phyloP scores from a whole-genome alignment of 1,140 invertebrate genomes.

The Brachionus calyciflorus region DNA sequence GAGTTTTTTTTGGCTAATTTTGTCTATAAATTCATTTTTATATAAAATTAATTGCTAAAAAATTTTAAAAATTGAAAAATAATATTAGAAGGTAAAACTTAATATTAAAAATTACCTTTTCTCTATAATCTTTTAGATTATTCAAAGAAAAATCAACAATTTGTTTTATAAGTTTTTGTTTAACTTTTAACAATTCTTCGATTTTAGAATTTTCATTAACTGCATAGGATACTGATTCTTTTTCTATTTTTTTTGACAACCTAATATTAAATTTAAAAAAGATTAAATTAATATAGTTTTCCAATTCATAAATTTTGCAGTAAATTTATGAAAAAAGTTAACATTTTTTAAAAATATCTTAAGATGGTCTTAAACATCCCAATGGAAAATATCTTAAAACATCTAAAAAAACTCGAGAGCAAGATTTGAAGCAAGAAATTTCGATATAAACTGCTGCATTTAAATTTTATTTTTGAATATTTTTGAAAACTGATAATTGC shows the following conservation, averaged over 20 bases:
- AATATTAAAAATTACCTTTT: conserved; percentile 29
- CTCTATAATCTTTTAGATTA: conserved; percentile 6
- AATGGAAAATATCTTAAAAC: no score
- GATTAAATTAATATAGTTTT: neutral
- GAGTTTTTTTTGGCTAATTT: neutral
- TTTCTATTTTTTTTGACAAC: conserved; percentile 34
- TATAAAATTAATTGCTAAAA: neutral
- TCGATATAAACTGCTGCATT: no score
- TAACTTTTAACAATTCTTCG: conserved; percentile 4
- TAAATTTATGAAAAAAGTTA: no score
- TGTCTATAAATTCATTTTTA: conserved; percentile 5
- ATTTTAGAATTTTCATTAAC: conserved; percentile 26
- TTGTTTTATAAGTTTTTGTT: conserved; percentile 27
- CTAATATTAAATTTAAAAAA: neutral
- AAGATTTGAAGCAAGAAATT: no score
- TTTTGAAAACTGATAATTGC: no score
- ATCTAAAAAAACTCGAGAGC: no score
- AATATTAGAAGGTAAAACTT: no score
- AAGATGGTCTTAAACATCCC: no score
- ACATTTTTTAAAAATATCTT: no score
- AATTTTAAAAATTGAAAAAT: neutral
- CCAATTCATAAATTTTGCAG: no score
- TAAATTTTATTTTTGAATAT: no score
- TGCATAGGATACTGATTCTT: conserved; percentile 28
- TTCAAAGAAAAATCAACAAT: neutral